Evolutionary conservation across 1,140 invertebrate species (phyloP).

Genomic region (Drosophila leontia): DNA sequence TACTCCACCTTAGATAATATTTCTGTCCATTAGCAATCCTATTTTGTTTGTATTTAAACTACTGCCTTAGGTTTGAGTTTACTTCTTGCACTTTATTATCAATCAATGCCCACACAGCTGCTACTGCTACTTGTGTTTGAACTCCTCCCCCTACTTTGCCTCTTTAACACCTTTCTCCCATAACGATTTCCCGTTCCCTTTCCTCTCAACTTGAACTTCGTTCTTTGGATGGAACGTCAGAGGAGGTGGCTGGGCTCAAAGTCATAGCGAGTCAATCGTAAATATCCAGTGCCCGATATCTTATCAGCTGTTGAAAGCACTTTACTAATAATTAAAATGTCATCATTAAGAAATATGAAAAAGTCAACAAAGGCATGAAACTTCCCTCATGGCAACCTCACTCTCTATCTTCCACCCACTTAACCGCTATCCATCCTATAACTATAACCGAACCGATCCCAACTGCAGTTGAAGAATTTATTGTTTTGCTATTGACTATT

Average conservation of each 20-base stretch:
- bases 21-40: not conserved
- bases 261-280: slow-evolving; percentile 51
- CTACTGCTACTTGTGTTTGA: slow-evolving; percentile 33
- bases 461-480: slow-evolving; percentile 69
- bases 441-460: slow-evolving; percentile 37
- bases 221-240: slow-evolving; percentile 25
- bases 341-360: slow-evolving; percentile 84
- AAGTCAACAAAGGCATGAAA: slow-evolving; percentile 70
- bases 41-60: slow-evolving; percentile 16
- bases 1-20: not conserved
- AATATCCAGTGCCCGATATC: slow-evolving; percentile 78
- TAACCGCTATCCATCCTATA: slow-evolving; percentile 6
- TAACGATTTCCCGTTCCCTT: not conserved
- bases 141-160: not conserved
- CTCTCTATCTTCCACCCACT: slow-evolving; percentile 7
- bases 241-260: slow-evolving; percentile 27
- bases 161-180: slow-evolving; percentile 17
- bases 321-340: slow-evolving; percentile 84
- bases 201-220: slow-evolving; percentile 53
- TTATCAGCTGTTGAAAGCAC: slow-evolving; percentile 79
- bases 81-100: slow-evolving; percentile 27
- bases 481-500: slow-evolving; percentile 78
- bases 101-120: slow-evolving; percentile 38
- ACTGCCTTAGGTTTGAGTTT: slow-evolving; percentile 9
- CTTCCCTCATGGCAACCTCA: slow-evolving; percentile 19